A percentile compares a stretch with the other conserved stretches of the same genome.
These are phyloP conservation scores for Aythya fuligula DNA, from an alignment of 2,797 vertebrate genomes.

Conservation along the genomic window DNA sequence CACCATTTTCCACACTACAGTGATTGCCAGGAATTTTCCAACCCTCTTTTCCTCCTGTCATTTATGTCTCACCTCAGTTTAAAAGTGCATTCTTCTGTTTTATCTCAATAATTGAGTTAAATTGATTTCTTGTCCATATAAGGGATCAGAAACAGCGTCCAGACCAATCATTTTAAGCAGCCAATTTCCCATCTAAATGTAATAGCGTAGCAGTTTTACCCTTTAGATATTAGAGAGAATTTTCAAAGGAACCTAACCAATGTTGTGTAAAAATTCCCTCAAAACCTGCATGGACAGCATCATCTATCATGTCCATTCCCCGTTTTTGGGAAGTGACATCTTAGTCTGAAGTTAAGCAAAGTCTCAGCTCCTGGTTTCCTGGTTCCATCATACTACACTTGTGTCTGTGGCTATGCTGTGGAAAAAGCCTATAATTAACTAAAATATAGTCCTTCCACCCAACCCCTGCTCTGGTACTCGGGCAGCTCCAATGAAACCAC, in stretches of 20 bases:
- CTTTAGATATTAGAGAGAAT: background rate
- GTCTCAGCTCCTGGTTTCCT: background rate
- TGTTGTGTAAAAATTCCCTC: background rate
- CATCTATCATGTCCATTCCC: background rate
- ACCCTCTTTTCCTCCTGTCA: conserved; percentile 2
- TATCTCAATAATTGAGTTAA: background rate
- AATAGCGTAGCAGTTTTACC: background rate
- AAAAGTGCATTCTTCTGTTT: background rate
- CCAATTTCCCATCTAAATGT: background rate
- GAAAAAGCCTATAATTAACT: background rate
- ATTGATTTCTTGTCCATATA: background rate
- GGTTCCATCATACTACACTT: background rate
- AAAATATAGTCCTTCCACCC: background rate
- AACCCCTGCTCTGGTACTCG: background rate
- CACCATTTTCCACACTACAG: background rate
- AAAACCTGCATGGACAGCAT: background rate
- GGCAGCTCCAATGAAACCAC: background rate
- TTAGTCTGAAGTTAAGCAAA: background rate
- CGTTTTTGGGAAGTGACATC: background rate
- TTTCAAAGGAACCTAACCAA: background rate
- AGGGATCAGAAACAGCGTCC: background rate
- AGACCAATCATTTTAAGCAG: background rate
- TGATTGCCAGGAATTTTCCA: background rate
- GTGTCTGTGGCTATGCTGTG: background rate
- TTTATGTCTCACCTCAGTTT: background rate